Conservation (phyloP, 2,113 vertebrate genomes). For the Larimichthys crocea region DNA sequence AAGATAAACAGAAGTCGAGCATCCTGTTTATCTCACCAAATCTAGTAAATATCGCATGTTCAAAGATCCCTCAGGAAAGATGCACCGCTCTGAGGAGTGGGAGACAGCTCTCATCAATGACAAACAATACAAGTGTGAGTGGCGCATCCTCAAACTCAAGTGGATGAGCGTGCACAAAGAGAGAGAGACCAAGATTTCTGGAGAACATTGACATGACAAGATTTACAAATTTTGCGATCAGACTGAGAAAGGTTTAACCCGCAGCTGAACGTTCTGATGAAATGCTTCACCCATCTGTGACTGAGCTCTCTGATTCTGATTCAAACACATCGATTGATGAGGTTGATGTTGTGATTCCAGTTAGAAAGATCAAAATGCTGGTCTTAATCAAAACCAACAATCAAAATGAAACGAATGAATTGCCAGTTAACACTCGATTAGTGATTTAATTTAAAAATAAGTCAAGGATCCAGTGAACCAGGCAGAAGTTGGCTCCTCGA, state of each 20-base stretch:
- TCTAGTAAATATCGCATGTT: conserved; percentile 33
- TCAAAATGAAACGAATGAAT: neutral
- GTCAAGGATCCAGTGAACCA: conserved; percentile 15
- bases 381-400: neutral
- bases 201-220: neutral
- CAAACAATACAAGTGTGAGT: conserved; percentile 27
- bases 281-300: neutral
- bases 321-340: neutral
- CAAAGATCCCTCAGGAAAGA: conserved; percentile 34
- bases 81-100: conserved; percentile 20
- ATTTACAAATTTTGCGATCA: conserved; percentile 3
- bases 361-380: neutral
- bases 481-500: conserved; percentile 3
- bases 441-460: neutral
- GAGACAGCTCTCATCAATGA: conserved; percentile 17
- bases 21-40: conserved; percentile 26
- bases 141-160: conserved; percentile 25
- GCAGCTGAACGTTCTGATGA: neutral
- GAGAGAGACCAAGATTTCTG: neutral
- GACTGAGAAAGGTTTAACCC: neutral
- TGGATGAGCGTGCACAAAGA: neutral
- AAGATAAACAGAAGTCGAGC: conserved; percentile 20
- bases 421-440: neutral
- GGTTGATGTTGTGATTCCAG: neutral
- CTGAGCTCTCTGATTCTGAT: neutral